A percentile compares a stretch with the other conserved stretches of the same genome.
Evolutionary conservation across 2,888 invertebrate species (phyloP).

Genomic region (Lepidocyrtinus sp.): DNA sequence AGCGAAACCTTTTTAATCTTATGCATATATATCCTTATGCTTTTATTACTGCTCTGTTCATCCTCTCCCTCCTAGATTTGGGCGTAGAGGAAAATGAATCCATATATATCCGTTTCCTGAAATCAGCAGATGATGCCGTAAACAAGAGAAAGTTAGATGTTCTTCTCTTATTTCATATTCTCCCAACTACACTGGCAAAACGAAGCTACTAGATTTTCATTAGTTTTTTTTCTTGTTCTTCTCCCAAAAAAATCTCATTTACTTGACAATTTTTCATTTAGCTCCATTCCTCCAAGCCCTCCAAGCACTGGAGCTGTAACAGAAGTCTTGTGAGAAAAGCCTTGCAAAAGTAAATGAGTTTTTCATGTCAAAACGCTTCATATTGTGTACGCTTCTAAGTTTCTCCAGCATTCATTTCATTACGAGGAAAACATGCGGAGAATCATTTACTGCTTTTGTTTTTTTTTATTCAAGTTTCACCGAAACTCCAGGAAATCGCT

Average conservation of each 20-base stretch:
- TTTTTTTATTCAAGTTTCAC: background rate
- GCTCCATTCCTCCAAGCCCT: constrained; percentile 40
- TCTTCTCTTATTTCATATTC: background rate
- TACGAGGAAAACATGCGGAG: constrained; percentile 12
- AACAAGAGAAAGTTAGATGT: constrained; percentile 10
- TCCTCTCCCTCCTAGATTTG: background rate
- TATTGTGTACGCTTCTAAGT: background rate
- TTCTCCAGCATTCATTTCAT: background rate
- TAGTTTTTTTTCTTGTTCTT: constrained; percentile 31
- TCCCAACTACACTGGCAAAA: background rate
- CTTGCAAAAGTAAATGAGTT: constrained; percentile 56
- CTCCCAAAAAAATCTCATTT: constrained; percentile 50
- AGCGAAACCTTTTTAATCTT: background rate
- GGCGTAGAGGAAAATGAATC: background rate
- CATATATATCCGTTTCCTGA: constrained; percentile 4
- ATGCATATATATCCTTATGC: no score
- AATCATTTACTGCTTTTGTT: constrained; percentile 21
- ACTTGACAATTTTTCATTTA: constrained; percentile 59
- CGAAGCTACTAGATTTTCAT: constrained; percentile 41
- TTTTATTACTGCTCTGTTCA: no score
- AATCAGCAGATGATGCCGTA: constrained; percentile 18
- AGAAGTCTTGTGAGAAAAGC: constrained; percentile 10
- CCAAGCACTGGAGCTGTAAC: constrained; percentile 23
- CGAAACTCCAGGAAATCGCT: constrained; percentile 20
- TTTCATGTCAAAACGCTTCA: constrained; percentile 47